phyloP scores from a whole-genome alignment of 2,113 vertebrate genomes.

The Theropithecus gelada region DNA sequence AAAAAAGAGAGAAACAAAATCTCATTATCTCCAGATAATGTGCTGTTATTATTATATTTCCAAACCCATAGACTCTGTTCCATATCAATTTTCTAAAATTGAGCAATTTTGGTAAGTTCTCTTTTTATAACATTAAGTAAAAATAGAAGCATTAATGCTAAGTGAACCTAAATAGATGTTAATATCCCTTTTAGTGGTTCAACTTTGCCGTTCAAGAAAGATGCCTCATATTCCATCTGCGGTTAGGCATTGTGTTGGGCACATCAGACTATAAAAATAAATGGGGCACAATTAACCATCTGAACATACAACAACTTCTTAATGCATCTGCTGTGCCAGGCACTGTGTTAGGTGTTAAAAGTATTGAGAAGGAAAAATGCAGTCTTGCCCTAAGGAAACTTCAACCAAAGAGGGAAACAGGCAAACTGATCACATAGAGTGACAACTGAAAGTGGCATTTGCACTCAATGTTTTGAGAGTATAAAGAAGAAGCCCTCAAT shows the following conservation, averaged over 20 bases:
- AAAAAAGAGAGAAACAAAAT: conserved; percentile 54
- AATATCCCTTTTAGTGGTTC: background rate
- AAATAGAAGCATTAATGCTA: background rate
- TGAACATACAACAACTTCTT: background rate
- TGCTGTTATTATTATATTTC: conserved; percentile 37
- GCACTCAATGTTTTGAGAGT: background rate
- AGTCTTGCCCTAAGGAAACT: background rate
- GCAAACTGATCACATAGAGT: background rate
- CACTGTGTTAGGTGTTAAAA: background rate
- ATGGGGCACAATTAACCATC: background rate
- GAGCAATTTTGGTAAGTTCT: conserved; percentile 21
- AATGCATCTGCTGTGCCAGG: background rate
- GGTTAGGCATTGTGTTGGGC: background rate
- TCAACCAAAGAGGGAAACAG: background rate
- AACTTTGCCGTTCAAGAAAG: background rate
- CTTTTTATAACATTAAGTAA: conserved; percentile 34
- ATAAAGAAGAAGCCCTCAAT: background rate
- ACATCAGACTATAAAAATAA: background rate
- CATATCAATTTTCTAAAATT: conserved; percentile 37
- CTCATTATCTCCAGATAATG: conserved; percentile 34
- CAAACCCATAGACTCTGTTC: background rate
- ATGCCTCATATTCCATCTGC: background rate
- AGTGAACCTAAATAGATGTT: conserved; percentile 21
- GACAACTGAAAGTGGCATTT: background rate
- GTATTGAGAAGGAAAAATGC: background rate